phyloP scores from a whole-genome alignment of 2,113 vertebrate species.

The Aegithalos caudatus region DNA sequence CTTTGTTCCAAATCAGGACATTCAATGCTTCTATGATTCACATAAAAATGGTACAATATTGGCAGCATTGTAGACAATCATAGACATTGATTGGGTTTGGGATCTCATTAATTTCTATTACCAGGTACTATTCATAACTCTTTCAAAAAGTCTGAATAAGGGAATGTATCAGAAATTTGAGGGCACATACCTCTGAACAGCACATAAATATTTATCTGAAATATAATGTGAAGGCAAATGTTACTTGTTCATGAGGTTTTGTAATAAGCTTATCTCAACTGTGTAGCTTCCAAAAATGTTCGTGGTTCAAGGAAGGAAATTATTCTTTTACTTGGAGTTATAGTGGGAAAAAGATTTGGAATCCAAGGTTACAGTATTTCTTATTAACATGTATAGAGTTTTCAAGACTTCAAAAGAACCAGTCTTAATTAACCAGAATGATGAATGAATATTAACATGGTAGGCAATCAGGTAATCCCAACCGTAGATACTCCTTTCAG shows the following conservation, averaged over 20 bases:
- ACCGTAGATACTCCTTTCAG: neutral
- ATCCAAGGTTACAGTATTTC: neutral
- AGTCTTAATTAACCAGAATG: neutral
- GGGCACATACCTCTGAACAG: neutral
- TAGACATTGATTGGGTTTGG: neutral
- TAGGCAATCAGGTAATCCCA: neutral
- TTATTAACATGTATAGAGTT: neutral
- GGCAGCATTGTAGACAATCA: neutral
- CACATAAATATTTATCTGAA: neutral
- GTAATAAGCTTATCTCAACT: neutral
- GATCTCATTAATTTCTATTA: neutral
- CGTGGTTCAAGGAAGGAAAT: neutral
- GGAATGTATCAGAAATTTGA: neutral
- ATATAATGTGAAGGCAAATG: neutral
- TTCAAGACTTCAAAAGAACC: neutral
- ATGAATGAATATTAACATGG: neutral
- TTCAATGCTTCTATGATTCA: neutral
- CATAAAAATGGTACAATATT: neutral
- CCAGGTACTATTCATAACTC: neutral
- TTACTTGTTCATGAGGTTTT: neutral
- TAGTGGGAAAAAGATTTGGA: neutral
- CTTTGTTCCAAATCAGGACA: neutral
- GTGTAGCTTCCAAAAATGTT: neutral
- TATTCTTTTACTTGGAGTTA: neutral
- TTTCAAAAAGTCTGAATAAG: slow-evolving; percentile 2